Evolutionary conservation across 2,797 vertebrate species (phyloP).

Genomic region (Basileuterus tristriatus): DNA sequence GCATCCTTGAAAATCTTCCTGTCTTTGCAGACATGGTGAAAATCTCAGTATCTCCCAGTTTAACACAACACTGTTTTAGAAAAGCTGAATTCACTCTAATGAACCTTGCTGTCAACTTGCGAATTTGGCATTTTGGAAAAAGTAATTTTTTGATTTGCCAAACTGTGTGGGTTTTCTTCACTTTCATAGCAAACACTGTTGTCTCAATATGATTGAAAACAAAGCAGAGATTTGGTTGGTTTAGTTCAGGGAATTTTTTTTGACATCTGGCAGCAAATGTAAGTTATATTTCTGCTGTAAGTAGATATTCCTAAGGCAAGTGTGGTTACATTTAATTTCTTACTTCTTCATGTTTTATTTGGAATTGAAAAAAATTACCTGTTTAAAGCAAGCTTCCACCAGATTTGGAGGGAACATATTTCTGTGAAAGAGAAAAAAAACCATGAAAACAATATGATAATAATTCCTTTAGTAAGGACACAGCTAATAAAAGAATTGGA

Average conservation of each 20-base stretch:
- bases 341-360: neutral
- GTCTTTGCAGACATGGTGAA: neutral
- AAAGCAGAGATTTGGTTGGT: neutral
- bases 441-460: neutral
- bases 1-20: neutral
- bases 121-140: neutral
- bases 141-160: neutral
- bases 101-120: neutral
- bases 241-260: accelerated
- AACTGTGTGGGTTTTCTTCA: neutral
- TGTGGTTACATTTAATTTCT: neutral
- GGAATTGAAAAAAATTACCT: conserved; percentile 76
- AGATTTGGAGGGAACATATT: conserved; percentile 99
- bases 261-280: neutral
- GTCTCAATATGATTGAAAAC: neutral
- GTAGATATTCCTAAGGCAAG: neutral
- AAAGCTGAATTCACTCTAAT: neutral
- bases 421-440: conserved; percentile 79
- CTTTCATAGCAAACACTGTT: neutral
- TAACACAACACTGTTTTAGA: neutral
- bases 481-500: neutral
- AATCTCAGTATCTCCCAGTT: neutral
- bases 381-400: conserved; percentile 97
- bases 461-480: neutral
- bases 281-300: neutral